These are phyloP conservation scores for Anneissia japonica DNA, from an alignment of 35 echinoderm and acorn worm genomes.

Conservation along the genomic window DNA sequence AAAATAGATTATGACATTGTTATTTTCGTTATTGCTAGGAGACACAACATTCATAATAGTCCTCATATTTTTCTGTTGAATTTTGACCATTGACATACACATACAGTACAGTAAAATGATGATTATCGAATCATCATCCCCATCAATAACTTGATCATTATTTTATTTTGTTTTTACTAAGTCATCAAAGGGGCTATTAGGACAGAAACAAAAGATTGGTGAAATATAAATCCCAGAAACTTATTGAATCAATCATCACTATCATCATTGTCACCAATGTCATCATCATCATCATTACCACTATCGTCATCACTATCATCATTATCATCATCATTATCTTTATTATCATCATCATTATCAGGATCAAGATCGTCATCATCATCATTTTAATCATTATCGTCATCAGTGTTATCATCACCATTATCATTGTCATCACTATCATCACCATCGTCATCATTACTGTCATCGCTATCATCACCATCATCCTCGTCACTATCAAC, in stretches of 20 bases:
- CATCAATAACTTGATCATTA: too few species aligned
- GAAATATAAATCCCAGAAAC: too few species aligned
- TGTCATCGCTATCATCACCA: neutral
- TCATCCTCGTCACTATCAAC: neutral
- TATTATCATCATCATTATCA: neutral
- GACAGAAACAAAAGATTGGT: too few species aligned
- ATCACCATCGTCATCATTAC: neutral
- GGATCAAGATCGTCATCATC: neutral
- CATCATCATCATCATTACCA: neutral
- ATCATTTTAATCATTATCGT: neutral
- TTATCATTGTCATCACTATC: neutral
- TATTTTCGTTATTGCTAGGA: too few species aligned
- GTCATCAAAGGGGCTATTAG: too few species aligned
- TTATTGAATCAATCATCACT: neutral
- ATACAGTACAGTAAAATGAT: too few species aligned
- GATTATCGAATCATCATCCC: too few species aligned
- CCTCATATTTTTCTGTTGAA: too few species aligned
- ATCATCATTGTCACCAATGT: neutral
- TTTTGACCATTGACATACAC: too few species aligned
- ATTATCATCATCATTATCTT: neutral
- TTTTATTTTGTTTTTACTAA: too few species aligned
- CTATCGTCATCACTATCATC: neutral
- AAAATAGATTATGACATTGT: too few species aligned
- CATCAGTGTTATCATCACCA: neutral
- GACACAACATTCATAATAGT: too few species aligned